Base-by-base conservation (phyloP, 2,888 invertebrate genomes). In the Noctua pronuba region DNA sequence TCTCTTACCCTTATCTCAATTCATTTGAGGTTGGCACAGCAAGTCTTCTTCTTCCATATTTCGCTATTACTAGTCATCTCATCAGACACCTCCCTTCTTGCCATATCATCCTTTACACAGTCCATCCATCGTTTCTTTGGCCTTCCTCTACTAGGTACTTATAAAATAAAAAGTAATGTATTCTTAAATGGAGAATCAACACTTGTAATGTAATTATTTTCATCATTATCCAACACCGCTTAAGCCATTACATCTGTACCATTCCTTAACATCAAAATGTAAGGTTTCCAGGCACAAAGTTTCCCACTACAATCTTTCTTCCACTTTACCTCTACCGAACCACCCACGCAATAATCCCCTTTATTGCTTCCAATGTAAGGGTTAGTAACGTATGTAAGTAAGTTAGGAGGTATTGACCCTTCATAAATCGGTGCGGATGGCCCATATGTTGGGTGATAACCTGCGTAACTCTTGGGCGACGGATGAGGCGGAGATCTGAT, bases 391-490 rank as follows among this genome's bases (percentile, higher is more conserved):
- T 70, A 66, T 69, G 73, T 64, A 66, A 73, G 64, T 83, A 79
- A 80, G 75, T 85, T 77, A 66, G 83, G 52, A 52, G 60, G 86
- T 84, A 90, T 88, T 91, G 92, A 90, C 91, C 93, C 89, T 89
- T 92, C 92, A 94, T 94, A 94, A 94, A 94, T 94, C 91, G 88
- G 82, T 80, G 83, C 80, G 82, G 88, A 90, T 90, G 91, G 90
- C 86, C 92, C 92, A 94, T 94, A 93, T 90, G 93, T 94, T 93
- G 83, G 77, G 89, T 89, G 92, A 93, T 93, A 92, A 92, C 94
- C 92, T 88, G 76, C 90, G 91, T 94, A 92, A 93, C 93, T 94
- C 93, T 93, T 72, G 89, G 79, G 74, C 84, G 89, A 91, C 89
- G 92, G 79, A 93, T 92, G 91, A 89, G 86, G 82, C 78, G 85